A percentile compares a stretch with the other conserved stretches of the same genome.
Evolutionary conservation across 2,113 vertebrate species (phyloP).

Genomic region (Lonchura striata): DNA sequence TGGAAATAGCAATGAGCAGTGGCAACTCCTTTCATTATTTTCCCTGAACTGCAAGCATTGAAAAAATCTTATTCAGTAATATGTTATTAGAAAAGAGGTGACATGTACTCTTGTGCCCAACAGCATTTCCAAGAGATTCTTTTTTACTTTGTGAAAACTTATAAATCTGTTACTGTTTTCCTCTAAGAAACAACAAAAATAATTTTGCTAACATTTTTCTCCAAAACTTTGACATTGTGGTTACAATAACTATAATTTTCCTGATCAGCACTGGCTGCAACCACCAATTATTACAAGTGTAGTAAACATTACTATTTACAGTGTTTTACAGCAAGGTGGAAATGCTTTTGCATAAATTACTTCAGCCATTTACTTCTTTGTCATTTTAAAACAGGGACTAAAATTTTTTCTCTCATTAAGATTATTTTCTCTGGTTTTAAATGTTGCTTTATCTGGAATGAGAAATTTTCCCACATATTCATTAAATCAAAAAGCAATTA

Average conservation of each 20-base stretch:
- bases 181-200: background rate
- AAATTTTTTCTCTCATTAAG: background rate
- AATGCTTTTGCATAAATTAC: background rate
- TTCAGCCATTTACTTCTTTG: background rate
- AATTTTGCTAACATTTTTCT: background rate
- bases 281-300: background rate
- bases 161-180: background rate
- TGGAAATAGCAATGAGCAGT: background rate
- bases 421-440: background rate
- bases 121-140: background rate
- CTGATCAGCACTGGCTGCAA: background rate
- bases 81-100: background rate
- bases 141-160: background rate
- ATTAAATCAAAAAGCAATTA: background rate
- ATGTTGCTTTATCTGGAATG: background rate
- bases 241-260: background rate
- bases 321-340: background rate
- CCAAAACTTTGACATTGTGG: background rate
- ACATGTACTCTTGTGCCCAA: background rate
- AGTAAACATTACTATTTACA: background rate
- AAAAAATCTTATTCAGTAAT: background rate
- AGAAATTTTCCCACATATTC: background rate
- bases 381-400: background rate
- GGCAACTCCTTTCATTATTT: background rate
- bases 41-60: background rate